Evolutionary conservation across 1,140 invertebrate genomes (phyloP), one percentile per base, ranked within the genome.

Genomic region (Mizuhopecten yessoensis): DNA sequence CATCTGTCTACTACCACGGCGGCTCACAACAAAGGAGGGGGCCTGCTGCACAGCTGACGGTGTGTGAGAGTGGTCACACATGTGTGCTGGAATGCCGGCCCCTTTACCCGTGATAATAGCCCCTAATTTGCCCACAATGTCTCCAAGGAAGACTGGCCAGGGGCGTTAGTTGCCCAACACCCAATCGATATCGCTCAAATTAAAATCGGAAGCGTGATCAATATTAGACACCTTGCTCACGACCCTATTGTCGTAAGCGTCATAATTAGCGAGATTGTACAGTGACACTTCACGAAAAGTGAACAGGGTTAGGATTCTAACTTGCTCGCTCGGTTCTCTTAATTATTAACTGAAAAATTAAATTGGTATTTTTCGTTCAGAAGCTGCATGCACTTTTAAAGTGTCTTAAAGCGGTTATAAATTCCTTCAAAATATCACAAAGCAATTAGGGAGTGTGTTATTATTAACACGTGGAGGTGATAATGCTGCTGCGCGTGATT

Each of bases 41-140:
- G 57, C 57, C 57, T 75, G 57, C 57, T 75, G 57, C 57, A 75
- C 57, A 75, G 57, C 57, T 75, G 57, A 75, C 57, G 57, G 57
- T 75, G 57, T 75, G 57, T 29, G 57, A 29, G 57, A 75, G 57
- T 29, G 1, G 57, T 75, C 57, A 75, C 57, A 75, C 57, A 13
- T 75, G 57, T 75, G 57, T 75, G n/a, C 57, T 75, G 57, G 57
- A 75, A 75, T 75, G 57, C n/a, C 23, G n/a, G n/a, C 1, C 57
- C 57, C 57, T 11, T 75, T 75, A 5, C 57, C 57, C 57, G 57
- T 75, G 57, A 75, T 75, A 75, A 75, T 75, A 75, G 57, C 57
- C 57, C 57, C 57, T 75, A 75, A 75, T 75, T 75, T 75, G 57
- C 57, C 23, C 23, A 75, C 17, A 75, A 23, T n/a, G 57, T 75